Evolutionary conservation across 2,797 vertebrate genomes (phyloP).

Genomic region (Loris lydekkerianus): DNA sequence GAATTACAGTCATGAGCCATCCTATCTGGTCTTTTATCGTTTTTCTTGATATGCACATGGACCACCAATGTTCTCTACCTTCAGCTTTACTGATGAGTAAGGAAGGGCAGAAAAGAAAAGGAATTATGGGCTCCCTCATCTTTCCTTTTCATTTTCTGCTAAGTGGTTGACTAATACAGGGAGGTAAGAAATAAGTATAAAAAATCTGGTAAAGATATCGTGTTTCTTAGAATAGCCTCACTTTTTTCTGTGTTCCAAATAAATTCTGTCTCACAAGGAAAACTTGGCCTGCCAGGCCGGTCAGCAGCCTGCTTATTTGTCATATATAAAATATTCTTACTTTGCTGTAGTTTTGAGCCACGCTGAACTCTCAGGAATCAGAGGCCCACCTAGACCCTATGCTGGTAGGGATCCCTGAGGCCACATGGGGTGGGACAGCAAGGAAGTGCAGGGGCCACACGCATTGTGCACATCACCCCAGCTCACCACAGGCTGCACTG

Average conservation of each 20-base stretch:
- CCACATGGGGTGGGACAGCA: rapidly evolving
- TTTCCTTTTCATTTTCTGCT: constrained; percentile 5
- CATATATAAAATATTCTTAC: background rate
- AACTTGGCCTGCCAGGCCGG: background rate
- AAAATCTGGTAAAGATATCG: background rate
- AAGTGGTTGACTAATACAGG: background rate
- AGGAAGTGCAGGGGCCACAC: background rate
- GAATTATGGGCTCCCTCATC: background rate
- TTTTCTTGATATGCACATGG: background rate
- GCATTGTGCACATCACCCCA: background rate
- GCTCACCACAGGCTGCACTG: background rate
- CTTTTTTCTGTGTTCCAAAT: background rate
- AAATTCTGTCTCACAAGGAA: background rate
- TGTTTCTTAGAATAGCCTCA: background rate
- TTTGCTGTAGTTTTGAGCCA: background rate
- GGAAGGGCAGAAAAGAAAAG: background rate
- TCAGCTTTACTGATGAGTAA: background rate
- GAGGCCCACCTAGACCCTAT: background rate
- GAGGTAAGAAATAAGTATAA: background rate
- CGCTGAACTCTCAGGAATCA: background rate
- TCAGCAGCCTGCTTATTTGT: background rate
- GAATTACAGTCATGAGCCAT: too few relatives aligned
- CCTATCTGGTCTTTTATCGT: background rate
- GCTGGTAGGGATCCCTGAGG: background rate
- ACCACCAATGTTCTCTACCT: background rate